A percentile compares a stretch with the other conserved stretches of the same genome.
These are phyloP conservation scores for Pachycephala philippinensis DNA, from an alignment of 2,113 vertebrate genomes.

Conservation along the genomic window DNA sequence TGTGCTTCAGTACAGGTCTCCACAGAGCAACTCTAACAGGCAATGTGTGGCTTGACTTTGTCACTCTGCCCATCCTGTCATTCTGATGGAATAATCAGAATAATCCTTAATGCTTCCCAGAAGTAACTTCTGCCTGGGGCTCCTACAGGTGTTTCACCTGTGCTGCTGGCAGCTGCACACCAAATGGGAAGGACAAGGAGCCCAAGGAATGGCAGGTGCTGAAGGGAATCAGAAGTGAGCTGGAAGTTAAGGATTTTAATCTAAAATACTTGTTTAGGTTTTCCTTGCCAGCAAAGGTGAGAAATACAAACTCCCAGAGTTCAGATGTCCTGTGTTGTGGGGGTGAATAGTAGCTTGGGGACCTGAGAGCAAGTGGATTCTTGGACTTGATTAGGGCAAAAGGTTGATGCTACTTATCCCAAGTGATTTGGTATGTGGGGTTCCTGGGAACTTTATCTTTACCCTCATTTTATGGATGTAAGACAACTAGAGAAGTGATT, in stretches of 20 bases:
- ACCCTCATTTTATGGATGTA: neutral
- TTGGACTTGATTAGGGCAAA: neutral
- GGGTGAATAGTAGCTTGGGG: neutral
- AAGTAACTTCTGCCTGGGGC: neutral
- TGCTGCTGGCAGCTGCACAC: neutral
- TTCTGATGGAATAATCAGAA: neutral
- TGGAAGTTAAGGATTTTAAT: neutral
- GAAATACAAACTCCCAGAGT: neutral
- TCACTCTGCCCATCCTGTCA: neutral
- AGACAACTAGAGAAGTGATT: neutral
- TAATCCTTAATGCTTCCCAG: neutral
- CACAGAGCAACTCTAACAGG: neutral
- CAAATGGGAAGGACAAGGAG: neutral
- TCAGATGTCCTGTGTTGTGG: accelerated
- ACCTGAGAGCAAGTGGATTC: neutral
- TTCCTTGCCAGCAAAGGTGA: neutral
- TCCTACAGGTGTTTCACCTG: neutral
- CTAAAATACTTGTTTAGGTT: neutral
- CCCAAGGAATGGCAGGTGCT: neutral
- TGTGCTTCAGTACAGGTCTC: neutral
- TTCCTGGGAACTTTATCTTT: neutral
- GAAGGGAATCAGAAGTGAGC: neutral
- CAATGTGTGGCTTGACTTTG: neutral
- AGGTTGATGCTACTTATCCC: neutral
- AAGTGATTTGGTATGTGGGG: accelerated